Percentiles rank a stretch among this genome's conserved stretches.
phyloP scores from a whole-genome alignment of 1,140 invertebrate genomes.

The Anastatus disparis region DNA sequence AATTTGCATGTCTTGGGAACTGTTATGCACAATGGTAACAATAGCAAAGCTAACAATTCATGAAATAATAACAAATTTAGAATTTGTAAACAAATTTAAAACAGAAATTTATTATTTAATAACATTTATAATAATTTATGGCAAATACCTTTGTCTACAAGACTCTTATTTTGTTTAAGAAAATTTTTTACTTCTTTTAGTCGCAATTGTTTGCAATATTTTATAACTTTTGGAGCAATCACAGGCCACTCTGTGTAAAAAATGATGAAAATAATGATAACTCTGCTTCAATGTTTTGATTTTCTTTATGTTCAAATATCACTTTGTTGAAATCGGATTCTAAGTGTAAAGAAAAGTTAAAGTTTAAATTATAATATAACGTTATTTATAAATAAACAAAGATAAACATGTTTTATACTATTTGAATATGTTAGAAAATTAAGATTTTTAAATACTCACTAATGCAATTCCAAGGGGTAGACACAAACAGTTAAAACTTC shows the following conservation, averaged over 20 bases:
- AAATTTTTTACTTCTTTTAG: slow-evolving; percentile 23
- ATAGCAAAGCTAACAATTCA: slow-evolving; percentile 21
- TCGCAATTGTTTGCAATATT: slow-evolving; percentile 20
- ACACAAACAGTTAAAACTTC: background rate
- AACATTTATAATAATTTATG: background rate
- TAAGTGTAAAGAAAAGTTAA: background rate
- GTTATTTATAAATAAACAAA: background rate
- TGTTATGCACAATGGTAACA: slow-evolving; percentile 11
- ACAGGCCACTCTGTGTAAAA: background rate
- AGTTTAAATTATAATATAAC: too few relatives aligned
- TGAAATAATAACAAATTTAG: background rate
- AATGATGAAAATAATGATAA: background rate
- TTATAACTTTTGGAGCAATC: slow-evolving; percentile 12
- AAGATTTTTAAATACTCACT: background rate
- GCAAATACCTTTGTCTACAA: background rate
- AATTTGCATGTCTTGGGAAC: background rate
- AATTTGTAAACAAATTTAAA: background rate
- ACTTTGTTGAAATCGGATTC: slow-evolving; percentile 2
- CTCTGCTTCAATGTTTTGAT: background rate
- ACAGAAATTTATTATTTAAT: too few relatives aligned
- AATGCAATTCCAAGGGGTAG: background rate
- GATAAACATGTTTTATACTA: too few relatives aligned
- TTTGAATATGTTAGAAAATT: background rate
- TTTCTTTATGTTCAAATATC: background rate
- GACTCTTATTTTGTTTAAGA: background rate